phyloP scores from a whole-genome alignment of 2,797 vertebrate species.

The Coendou prehensilis region DNA sequence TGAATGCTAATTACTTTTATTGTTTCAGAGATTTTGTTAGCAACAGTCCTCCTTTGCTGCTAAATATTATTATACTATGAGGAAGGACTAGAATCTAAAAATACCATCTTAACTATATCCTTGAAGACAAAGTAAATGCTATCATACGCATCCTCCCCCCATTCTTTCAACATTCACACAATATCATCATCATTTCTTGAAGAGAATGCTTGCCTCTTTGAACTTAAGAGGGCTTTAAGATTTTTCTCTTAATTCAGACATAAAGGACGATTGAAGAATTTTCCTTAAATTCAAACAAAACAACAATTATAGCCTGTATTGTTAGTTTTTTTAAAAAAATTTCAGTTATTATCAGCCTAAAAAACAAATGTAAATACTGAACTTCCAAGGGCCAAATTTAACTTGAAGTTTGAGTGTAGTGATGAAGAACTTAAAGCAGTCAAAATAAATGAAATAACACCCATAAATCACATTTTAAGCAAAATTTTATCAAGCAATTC shows the following conservation, averaged over 20 bases:
- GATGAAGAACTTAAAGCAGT: not conserved
- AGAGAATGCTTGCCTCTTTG: not conserved
- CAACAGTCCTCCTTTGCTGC: not conserved
- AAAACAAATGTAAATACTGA: slow-evolving; percentile 39
- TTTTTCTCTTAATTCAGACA: not conserved
- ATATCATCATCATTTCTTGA: not conserved
- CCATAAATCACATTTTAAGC: not conserved
- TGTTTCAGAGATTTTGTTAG: slow-evolving; percentile 62
- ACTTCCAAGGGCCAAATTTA: slow-evolving; percentile 33
- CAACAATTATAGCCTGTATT: not conserved
- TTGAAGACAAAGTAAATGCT: slow-evolving; percentile 34
- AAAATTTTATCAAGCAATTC: not conserved
- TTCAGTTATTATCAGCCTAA: not conserved
- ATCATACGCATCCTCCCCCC: not conserved
- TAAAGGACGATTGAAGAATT: not conserved
- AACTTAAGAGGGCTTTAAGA: slow-evolving; percentile 12
- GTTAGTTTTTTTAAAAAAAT: slow-evolving; percentile 34
- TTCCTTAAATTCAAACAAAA: slow-evolving; percentile 33
- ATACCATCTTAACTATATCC: not conserved
- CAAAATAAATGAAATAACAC: slow-evolving; percentile 41
- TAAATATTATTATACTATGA: not conserved
- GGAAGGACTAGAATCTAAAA: slow-evolving; percentile 29
- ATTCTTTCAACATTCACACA: not conserved
- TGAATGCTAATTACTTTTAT: slow-evolving; percentile 47
- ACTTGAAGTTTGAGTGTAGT: slow-evolving; percentile 49